Evolutionary conservation across 2,888 invertebrate species (phyloP).

Genomic region (Mayetiola destructor): DNA sequence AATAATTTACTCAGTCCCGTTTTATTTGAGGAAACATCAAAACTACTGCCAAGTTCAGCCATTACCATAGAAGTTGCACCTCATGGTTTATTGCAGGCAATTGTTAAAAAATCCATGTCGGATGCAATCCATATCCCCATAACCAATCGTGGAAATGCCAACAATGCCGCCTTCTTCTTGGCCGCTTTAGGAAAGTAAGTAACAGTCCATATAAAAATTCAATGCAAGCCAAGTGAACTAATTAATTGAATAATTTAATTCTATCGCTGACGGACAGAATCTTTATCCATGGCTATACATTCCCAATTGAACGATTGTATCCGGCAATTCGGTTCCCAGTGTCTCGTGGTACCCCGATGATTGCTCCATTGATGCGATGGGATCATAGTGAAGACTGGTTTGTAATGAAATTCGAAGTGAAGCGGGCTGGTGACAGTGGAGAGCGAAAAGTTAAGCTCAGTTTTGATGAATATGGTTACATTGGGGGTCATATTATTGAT

Average conservation of each 20-base stretch:
- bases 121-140: constrained; percentile 42
- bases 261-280: constrained; percentile 42
- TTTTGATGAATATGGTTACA: constrained; percentile 52
- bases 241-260: constrained; percentile 19
- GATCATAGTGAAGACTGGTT: constrained; percentile 69
- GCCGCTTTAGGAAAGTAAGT: constrained; percentile 37
- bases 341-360: constrained; percentile 69
- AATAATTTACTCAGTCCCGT: constrained; percentile 57
- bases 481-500: constrained; percentile 72
- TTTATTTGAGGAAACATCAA: constrained; percentile 47
- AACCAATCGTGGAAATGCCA: constrained; percentile 42
- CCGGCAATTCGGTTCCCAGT: constrained; percentile 67
- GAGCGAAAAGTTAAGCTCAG: constrained; percentile 47
- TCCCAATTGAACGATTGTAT: constrained; percentile 60
- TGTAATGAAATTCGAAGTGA: constrained; percentile 50
- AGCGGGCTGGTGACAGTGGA: constrained; percentile 51
- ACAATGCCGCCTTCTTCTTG: constrained; percentile 34
- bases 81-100: constrained; percentile 51
- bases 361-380: constrained; percentile 75
- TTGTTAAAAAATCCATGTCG: constrained; percentile 44
- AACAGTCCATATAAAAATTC: not conserved
- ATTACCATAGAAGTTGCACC: constrained; percentile 57
- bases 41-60: constrained; percentile 46
- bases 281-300: constrained; percentile 61
- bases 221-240: not conserved